These are phyloP conservation scores for Sander vitreus DNA, from an alignment of 2,113 vertebrate species.

Conservation along the genomic window DNA sequence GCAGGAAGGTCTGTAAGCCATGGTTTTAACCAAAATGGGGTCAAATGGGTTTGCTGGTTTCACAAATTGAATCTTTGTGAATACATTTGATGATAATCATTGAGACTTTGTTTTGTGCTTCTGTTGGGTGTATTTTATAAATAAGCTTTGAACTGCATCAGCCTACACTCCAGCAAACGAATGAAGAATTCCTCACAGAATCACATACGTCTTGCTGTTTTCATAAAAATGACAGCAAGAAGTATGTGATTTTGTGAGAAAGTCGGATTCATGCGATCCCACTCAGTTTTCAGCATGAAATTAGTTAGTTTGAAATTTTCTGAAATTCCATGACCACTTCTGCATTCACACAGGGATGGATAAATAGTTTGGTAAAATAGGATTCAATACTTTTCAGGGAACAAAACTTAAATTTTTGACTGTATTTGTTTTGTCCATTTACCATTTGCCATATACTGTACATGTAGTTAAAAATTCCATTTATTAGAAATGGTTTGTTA, in stretches of 20 bases:
- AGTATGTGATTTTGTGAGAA: conserved; percentile 14
- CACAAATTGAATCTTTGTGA: conserved; percentile 11
- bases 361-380: neutral
- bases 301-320: conserved; percentile 10
- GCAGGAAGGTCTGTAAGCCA: conserved; percentile 17
- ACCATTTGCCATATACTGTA: neutral
- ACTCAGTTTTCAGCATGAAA: neutral
- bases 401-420: neutral
- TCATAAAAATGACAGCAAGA: conserved; percentile 20
- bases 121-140: conserved; percentile 5
- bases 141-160: conserved; percentile 16
- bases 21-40: conserved; percentile 20
- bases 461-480: neutral
- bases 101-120: conserved; percentile 18
- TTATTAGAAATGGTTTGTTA: neutral
- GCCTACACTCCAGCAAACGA: conserved; percentile 1
- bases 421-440: neutral
- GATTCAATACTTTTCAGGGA: neutral
- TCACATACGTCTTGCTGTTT: neutral
- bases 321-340: neutral
- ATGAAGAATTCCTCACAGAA: conserved; percentile 10
- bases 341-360: neutral
- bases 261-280: neutral
- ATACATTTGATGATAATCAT: neutral
- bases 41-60: conserved; percentile 3